A percentile compares a stretch with the other conserved stretches of the same genome.
These are phyloP conservation scores for Myodes glareolus DNA, from an alignment of 2,113 vertebrate genomes.

Conservation along the genomic window DNA sequence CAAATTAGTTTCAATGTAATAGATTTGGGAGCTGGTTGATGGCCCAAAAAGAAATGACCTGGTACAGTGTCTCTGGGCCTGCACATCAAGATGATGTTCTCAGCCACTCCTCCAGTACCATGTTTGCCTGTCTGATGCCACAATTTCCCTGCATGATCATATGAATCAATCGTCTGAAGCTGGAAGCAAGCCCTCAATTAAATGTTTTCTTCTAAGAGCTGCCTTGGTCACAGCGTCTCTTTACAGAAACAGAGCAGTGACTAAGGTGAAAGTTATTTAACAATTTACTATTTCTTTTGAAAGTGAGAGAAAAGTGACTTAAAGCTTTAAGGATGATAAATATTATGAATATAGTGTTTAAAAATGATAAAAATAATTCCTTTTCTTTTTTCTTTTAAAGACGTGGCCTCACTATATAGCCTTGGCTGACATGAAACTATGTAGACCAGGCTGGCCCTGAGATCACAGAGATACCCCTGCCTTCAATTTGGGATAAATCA, in stretches of 20 bases:
- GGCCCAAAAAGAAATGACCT: background rate
- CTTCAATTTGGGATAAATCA: background rate
- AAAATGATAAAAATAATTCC: background rate
- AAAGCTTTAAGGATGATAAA: background rate
- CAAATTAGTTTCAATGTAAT: background rate
- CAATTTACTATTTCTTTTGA: constrained; percentile 33
- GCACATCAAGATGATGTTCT: background rate
- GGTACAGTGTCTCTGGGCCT: background rate
- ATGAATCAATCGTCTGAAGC: background rate
- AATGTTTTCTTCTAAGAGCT: background rate
- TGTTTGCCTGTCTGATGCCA: background rate
- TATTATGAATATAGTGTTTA: background rate
- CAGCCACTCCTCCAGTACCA: background rate
- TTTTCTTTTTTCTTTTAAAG: background rate
- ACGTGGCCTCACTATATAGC: background rate
- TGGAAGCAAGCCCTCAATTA: background rate
- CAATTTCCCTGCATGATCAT: background rate
- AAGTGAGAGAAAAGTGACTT: constrained; percentile 17
- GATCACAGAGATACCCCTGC: background rate
- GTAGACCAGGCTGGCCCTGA: background rate
- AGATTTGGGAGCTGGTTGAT: background rate
- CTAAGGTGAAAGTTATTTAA: background rate
- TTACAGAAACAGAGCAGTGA: background rate
- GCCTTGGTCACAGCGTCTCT: background rate
- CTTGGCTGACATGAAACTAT: background rate